A percentile compares a stretch with the other conserved stretches of the same genome.
Conservation (phyloP, 2,113 vertebrate species). For the Nothoprocta perdicaria region DNA sequence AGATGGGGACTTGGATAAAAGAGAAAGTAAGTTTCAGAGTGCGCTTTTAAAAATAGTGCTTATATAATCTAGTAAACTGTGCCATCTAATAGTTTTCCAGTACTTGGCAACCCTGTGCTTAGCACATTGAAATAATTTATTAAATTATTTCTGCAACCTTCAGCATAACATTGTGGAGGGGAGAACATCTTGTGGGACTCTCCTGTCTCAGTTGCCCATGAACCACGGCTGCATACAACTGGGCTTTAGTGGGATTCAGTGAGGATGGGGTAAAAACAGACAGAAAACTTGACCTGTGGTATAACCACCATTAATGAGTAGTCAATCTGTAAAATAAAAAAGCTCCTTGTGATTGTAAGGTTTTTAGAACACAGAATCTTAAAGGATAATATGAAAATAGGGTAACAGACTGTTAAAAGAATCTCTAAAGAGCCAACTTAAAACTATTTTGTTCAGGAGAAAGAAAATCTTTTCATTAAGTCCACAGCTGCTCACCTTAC, state of each 20-base stretch:
- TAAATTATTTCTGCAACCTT: not conserved
- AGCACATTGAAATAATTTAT: not conserved
- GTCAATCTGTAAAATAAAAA: not conserved
- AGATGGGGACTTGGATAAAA: constrained; percentile 5
- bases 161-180: not conserved
- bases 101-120: not conserved
- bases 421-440: not conserved
- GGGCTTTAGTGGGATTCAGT: not conserved
- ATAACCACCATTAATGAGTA: not conserved
- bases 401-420: not conserved
- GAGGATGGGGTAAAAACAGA: not conserved
- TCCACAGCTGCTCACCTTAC: not conserved
- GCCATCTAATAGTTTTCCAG: not conserved
- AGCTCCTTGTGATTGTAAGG: not conserved
- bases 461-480: not conserved
- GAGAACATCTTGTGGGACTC: not conserved
- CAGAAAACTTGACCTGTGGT: not conserved
- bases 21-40: constrained; percentile 43
- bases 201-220: not conserved
- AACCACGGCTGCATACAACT: not conserved
- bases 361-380: not conserved
- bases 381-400: not conserved
- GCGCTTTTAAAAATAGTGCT: not conserved
- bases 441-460: not conserved
- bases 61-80: not conserved